Evolutionary conservation across 1,140 invertebrate genomes (phyloP), one percentile per base, ranked within the genome.

Genomic region (Hyles euphorbiae): DNA sequence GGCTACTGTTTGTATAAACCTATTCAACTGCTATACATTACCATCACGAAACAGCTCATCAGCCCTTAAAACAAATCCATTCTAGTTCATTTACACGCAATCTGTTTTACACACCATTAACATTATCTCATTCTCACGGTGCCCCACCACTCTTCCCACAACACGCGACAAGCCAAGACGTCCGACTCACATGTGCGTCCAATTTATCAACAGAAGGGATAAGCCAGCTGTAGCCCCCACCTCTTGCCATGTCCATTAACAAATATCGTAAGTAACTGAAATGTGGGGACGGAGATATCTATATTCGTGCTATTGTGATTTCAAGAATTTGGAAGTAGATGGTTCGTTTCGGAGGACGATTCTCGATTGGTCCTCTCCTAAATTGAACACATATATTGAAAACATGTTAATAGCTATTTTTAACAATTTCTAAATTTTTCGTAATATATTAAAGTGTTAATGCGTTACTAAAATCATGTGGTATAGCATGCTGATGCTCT

Each of bases 91-190:
- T 5, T 40, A 40, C 4, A 40, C 36, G 36, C 53, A 60, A 60
- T 64, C 58, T 60, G 58, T 64, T 58, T 55, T 56, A 36, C 62
- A 58, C 49, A 65, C 66, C 65, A 73, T 76, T 67, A 73, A 64
- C 53, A 40, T 65, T 65, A 79, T 77, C 65, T 76, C 70, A 61
- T 68, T 71, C 61, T 22, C 61, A 62, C 67, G 33, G 61, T 60
- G 33, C 58, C 60, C 60, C 66, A 61, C 74, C 71, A 68, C 78
- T 79, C 79, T 81, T 83, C 83, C 74, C 83, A 85, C 78, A 78
- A 66, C 68, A 72, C 68, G 63, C 63, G 55, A 60, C 54, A 60
- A 53, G 53, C n/a, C 47, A 7, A 56, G 44, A 58, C 53, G 53
- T 51, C 53, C 58, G 59, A 58, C 51, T 63, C 66, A 68, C 78